These are phyloP conservation scores for Ptiloglossa arizonensis DNA, from an alignment of 1,140 invertebrate species.

Conservation along the genomic window DNA sequence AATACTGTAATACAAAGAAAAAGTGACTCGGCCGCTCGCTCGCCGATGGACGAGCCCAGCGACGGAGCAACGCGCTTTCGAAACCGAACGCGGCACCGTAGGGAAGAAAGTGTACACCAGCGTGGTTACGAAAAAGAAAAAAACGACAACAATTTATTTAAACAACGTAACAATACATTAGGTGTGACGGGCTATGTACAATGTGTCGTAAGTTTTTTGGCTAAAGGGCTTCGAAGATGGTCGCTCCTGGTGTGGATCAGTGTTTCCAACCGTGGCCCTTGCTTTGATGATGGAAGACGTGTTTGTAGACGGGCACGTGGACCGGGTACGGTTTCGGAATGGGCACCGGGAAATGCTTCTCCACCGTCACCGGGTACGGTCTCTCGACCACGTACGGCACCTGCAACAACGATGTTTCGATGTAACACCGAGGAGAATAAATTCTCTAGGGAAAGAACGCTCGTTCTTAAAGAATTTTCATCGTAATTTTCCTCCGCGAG, in stretches of 20 bases:
- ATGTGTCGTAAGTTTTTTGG: conserved; percentile 43
- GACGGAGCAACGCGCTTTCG: conserved; percentile 13
- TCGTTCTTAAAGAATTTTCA: no score
- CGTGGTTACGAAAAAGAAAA: not conserved
- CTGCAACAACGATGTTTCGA: conserved; percentile 62
- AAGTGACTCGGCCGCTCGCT: conserved; percentile 1
- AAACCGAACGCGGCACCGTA: not conserved
- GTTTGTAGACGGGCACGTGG: conserved; percentile 90
- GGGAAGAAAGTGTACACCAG: not conserved
- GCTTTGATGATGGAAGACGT: conserved; percentile 87
- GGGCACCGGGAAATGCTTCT: conserved; percentile 89
- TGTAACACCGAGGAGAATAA: no score
- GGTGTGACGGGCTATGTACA: conserved; percentile 55
- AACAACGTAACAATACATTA: conserved; percentile 32
- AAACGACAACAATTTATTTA: conserved; percentile 53
- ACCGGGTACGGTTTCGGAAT: conserved; percentile 90
- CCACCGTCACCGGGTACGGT: conserved; percentile 89
- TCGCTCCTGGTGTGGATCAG: conserved; percentile 36
- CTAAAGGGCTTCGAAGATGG: conserved; percentile 1
- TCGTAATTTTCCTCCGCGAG: no score
- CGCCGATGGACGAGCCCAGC: not conserved
- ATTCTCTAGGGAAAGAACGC: no score
- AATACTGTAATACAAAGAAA: conserved; percentile 10
- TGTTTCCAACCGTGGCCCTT: conserved; percentile 75
- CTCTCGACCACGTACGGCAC: conserved; percentile 89